Evolutionary conservation across 2,888 invertebrate genomes (phyloP).

Genomic region (Aphidoletes aphidimyza): DNA sequence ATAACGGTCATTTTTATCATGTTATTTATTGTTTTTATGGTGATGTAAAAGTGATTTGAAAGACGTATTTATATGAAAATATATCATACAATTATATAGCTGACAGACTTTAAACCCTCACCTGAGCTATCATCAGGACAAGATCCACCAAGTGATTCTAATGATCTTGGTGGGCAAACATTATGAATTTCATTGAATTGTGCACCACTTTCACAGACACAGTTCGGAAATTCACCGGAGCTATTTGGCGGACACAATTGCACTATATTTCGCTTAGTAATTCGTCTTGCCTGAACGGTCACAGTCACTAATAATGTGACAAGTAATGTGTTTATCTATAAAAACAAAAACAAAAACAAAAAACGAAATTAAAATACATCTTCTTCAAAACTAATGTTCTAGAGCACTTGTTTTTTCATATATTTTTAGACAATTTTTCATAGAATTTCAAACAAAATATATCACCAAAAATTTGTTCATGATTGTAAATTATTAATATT

Average conservation of each 20-base stretch:
- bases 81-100: too few species aligned
- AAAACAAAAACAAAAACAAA: background rate
- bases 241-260: background rate
- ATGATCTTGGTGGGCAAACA: background rate
- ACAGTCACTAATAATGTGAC: background rate
- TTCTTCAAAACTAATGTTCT: too few species aligned
- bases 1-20: too few species aligned
- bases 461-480: background rate
- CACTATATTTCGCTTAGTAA: background rate
- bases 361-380: too few species aligned
- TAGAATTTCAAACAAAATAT: background rate
- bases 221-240: background rate
- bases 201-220: background rate
- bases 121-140: background rate
- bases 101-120: background rate
- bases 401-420: too few species aligned
- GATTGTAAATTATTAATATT: background rate
- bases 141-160: background rate
- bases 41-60: too few species aligned
- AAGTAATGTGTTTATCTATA: background rate
- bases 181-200: slow-evolving; percentile 3
- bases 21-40: too few species aligned
- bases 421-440: too few species aligned
- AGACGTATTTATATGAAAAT: background rate
- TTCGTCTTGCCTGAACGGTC: background rate